Conservation (phyloP, 2,888 invertebrate species). For the Agriopis aurantiaria region DNA sequence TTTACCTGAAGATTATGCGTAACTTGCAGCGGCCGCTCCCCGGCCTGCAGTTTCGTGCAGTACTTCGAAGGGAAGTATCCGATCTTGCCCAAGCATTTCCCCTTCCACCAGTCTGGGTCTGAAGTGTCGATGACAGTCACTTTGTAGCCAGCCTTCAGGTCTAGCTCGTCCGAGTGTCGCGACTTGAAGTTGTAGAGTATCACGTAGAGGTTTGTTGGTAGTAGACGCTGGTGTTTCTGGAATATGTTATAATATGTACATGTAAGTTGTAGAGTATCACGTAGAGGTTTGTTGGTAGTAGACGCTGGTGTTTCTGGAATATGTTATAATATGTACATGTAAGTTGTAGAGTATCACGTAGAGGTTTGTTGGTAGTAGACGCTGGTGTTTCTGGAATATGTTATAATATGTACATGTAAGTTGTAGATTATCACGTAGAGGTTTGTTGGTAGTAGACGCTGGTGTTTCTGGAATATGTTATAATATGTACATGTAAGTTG, state of each 20-base stretch:
- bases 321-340: background rate
- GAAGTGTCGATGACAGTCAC: conserved; percentile 97
- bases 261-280: conserved; percentile 98
- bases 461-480: conserved; percentile 90
- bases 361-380: conserved; percentile 94
- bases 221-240: conserved; percentile 93
- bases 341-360: conserved; percentile 98
- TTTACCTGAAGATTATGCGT: conserved; percentile 82
- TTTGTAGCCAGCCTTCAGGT: conserved; percentile 95
- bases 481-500: conserved; percentile 89
- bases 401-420: conserved; percentile 82
- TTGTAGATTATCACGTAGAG: conserved; percentile 98
- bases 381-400: conserved; percentile 91
- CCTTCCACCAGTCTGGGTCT: conserved; percentile 99
- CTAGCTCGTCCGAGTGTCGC: conserved; percentile 96
- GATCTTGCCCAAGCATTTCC: conserved; percentile 95
- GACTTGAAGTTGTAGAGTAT: conserved; percentile 98
- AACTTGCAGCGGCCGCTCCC: conserved; percentile 96
- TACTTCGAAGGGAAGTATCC: conserved; percentile 98
- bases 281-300: conserved; percentile 96
- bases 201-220: conserved; percentile 97
- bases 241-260: conserved; percentile 38
- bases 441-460: conserved; percentile 95
- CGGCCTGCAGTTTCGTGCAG: conserved; percentile 95
- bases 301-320: conserved; percentile 92